Evolutionary conservation across 1,140 invertebrate genomes (phyloP).

Genomic region (Drosophila nikananu): DNA sequence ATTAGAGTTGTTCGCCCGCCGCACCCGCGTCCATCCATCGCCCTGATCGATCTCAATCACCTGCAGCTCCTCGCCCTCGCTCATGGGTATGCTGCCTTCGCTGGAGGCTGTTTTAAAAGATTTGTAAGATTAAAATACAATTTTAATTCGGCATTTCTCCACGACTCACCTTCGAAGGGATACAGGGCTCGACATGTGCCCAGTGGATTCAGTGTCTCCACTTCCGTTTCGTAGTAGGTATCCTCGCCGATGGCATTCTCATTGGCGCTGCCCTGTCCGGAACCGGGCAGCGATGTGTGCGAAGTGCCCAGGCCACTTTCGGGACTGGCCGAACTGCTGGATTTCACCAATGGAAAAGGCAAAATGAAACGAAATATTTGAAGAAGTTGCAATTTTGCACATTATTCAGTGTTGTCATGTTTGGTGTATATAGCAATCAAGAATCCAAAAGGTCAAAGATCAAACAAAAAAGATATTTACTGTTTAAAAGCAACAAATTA

Average conservation of each 20-base stretch:
- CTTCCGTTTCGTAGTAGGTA: constrained; percentile 90
- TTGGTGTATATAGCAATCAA: constrained; percentile 56
- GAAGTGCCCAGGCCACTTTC: constrained; percentile 94
- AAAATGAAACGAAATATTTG: constrained; percentile 82
- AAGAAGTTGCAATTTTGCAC: constrained; percentile 76
- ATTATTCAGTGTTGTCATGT: constrained; percentile 77
- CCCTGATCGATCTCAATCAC: constrained; percentile 99
- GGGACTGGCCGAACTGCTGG: constrained; percentile 94
- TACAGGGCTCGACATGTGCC: constrained; percentile 97
- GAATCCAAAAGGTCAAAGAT: constrained; percentile 25
- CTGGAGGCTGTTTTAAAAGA: constrained; percentile 89
- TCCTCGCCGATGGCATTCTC: constrained; percentile 87
- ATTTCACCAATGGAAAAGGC: constrained; percentile 82
- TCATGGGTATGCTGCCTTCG: constrained; percentile 98
- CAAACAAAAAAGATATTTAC: constrained; percentile 25
- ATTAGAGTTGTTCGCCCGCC: constrained; percentile 88
- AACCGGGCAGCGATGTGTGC: constrained; percentile 91
- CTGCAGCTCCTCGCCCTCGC: constrained; percentile 96
- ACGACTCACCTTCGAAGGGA: constrained; percentile 95
- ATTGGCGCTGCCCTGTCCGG: constrained; percentile 85
- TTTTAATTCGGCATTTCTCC: too few species aligned
- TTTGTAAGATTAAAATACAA: not conserved
- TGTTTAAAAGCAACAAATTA: constrained; percentile 21
- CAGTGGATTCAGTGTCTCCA: constrained; percentile 91
- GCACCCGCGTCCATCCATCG: constrained; percentile 99